phyloP scores from a whole-genome alignment of 2,113 vertebrate genomes.

The Triplophysa siluroides region DNA sequence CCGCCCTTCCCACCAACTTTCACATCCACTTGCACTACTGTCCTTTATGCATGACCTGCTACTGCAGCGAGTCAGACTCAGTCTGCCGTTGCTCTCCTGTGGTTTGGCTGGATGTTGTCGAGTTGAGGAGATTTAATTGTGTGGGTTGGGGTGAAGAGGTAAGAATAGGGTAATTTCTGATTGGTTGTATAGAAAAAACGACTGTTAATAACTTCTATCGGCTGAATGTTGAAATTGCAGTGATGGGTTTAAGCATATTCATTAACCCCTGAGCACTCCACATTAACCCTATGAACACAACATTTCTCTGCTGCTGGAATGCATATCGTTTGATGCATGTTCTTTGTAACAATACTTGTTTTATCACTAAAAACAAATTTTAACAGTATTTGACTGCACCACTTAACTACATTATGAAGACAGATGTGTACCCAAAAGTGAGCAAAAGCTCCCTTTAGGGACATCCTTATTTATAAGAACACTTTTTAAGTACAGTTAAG shows the following conservation, averaged over 20 bases:
- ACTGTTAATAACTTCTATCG: constrained; percentile 6
- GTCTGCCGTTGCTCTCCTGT: constrained; percentile 31
- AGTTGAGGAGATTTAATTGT: constrained; percentile 9
- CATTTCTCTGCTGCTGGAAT: neutral
- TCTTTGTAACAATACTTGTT: too few relatives aligned
- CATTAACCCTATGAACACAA: neutral
- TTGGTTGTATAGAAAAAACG: neutral
- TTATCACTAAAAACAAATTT: too few relatives aligned
- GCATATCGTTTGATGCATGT: too few relatives aligned
- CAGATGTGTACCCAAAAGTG: too few relatives aligned
- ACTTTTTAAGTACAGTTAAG: too few relatives aligned
- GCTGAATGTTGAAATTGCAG: neutral
- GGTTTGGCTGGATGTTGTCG: constrained; percentile 21
- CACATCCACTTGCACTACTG: constrained; percentile 39
- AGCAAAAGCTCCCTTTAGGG: too few relatives aligned
- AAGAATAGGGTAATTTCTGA: neutral
- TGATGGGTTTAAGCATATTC: neutral
- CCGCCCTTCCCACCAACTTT: constrained; percentile 9
- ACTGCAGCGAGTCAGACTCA: constrained; percentile 25
- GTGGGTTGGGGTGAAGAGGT: constrained; percentile 4
- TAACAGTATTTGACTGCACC: too few relatives aligned
- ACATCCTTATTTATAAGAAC: too few relatives aligned
- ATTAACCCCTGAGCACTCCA: neutral
- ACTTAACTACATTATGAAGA: too few relatives aligned
- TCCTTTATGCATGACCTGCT: constrained; percentile 51